Evolutionary conservation across 2,888 invertebrate species (phyloP), one percentile per base, ranked within the genome.

Genomic region (Liodrosophila aerea): DNA sequence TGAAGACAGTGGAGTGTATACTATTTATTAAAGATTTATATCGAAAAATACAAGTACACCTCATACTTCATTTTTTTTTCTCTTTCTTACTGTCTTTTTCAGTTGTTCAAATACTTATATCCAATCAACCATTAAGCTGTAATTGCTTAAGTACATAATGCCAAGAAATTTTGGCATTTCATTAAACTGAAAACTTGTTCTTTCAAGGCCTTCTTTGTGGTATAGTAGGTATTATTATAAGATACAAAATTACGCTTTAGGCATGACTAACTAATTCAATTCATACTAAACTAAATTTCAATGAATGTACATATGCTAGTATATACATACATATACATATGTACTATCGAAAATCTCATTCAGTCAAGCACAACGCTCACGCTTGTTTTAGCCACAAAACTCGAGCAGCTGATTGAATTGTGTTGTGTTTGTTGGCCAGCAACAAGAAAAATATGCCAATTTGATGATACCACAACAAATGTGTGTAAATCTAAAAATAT

Each of bases 401-500:
- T 11, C 59, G 41, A 71, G 65, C 85, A 84, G 81, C 81, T 81
- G 80, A 81, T 81, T 81, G 85, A 85, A 80, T 80, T 76, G 85
- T 85, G 76, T 22, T 22, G 22, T 22, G 22, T 22, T 22, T 22
- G 22, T 85, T 81, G 76, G 80, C 73, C 73, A 76, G 70, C 80
- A 68, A 64, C 71, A 80, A 73, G 70, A 85, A 67, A 83, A 83
- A 80, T 45, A 73, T 76, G 86, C 71, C 80, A 85, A 85, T 81
- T 83, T 83, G 84, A 81, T 80, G 77, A 85, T 85, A 81, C 71
- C 73, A 73, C 84, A 85, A 81, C 80, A 81, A 85, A 81, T 85
- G 80, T 85, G 80, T 80, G 73, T 70, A 53, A 45, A 50, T 69
- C 80, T 76, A 71, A 78, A 78, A 80, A 85, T 83, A 81, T 49